phyloP scores from a whole-genome alignment of 2,888 invertebrate genomes.

The Gonocerus acuteangulatus region DNA sequence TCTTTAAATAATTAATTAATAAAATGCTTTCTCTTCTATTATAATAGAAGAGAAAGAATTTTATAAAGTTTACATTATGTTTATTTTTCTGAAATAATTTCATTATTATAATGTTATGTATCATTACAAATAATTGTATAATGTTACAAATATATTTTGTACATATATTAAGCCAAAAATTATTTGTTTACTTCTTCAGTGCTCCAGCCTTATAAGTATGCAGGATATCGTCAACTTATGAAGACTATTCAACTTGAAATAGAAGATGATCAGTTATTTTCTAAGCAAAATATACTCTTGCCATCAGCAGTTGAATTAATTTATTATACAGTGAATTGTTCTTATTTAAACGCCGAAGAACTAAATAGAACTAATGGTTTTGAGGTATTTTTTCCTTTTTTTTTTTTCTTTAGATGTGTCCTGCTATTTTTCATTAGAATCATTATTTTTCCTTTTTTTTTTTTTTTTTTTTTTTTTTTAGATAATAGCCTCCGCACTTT shows the following conservation, averaged over 20 bases:
- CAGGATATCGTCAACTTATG: slow-evolving; percentile 94
- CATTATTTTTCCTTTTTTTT: background rate
- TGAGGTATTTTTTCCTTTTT: slow-evolving; percentile 61
- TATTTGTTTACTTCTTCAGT: slow-evolving; percentile 47
- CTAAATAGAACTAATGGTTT: slow-evolving; percentile 87
- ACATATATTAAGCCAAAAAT: no score
- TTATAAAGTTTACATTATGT: no score
- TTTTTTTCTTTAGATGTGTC: background rate
- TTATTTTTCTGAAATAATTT: no score
- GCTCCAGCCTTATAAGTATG: slow-evolving; percentile 93
- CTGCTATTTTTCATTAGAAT: background rate
- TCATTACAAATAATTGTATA: no score
- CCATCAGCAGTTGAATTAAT: slow-evolving; percentile 90
- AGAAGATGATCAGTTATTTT: slow-evolving; percentile 85
- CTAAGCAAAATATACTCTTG: slow-evolving; percentile 71
- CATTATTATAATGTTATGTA: no score
- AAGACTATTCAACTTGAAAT: slow-evolving; percentile 92
- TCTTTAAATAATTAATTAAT: no score
- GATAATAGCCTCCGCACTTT: slow-evolving; percentile 80
- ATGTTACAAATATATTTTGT: no score
- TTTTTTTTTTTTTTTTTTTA: slow-evolving; percentile 41
- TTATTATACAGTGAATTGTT: slow-evolving; percentile 92
- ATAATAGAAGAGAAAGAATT: no score
- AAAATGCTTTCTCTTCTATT: no score
- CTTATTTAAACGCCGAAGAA: slow-evolving; percentile 96